Evolutionary conservation across 2,113 vertebrate species (phyloP).

Genomic region (Mirza zaza): DNA sequence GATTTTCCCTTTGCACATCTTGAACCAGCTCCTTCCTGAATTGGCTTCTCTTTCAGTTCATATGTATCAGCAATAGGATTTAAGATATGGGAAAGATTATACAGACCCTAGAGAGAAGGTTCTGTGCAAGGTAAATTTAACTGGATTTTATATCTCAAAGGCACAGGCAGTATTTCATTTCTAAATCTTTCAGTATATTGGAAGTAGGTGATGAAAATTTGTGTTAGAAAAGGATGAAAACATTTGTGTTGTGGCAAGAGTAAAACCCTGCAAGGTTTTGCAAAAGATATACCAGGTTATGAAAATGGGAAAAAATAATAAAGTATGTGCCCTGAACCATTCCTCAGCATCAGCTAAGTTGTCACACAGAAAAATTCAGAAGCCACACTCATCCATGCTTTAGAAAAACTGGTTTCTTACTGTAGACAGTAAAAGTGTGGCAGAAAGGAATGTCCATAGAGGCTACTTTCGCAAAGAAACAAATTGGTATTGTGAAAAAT

Average conservation of each 20-base stretch:
- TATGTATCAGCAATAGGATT: background rate
- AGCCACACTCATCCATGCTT: background rate
- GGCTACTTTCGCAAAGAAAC: background rate
- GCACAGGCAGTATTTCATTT: background rate
- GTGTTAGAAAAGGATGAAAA: constrained; percentile 2
- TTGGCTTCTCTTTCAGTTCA: background rate
- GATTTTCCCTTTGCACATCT: background rate
- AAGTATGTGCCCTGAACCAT: background rate
- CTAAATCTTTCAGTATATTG: background rate
- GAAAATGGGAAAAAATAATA: background rate
- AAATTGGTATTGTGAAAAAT: background rate
- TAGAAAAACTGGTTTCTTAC: background rate
- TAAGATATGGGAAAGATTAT: background rate
- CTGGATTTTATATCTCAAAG: background rate
- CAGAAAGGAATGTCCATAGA: background rate
- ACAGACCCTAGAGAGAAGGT: too few relatives aligned
- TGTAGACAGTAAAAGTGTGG: background rate
- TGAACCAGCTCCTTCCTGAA: background rate
- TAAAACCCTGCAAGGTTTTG: background rate
- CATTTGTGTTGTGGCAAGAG: background rate
- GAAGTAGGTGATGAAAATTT: background rate
- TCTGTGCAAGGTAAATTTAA: background rate
- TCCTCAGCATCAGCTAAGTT: background rate
- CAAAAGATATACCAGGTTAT: background rate
- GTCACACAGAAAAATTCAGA: background rate